A percentile compares a stretch with the other conserved stretches of the same genome.
Evolutionary conservation across 2,113 vertebrate species (phyloP).

Genomic region (Empidonax alnorum): DNA sequence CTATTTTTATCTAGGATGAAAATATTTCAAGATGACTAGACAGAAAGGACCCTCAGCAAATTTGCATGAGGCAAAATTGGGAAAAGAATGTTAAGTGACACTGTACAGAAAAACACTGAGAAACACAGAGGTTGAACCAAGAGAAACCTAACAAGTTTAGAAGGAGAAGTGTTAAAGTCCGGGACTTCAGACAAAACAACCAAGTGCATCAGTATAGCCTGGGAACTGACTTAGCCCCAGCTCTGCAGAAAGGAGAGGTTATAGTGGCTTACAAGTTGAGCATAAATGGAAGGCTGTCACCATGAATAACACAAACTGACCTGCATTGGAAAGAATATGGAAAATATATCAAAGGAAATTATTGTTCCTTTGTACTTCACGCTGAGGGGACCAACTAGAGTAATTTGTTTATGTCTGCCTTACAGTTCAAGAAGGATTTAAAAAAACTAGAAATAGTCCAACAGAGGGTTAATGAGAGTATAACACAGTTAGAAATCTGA

Average conservation of each 20-base stretch:
- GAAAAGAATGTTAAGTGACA: neutral
- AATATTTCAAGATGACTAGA: neutral
- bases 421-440: neutral
- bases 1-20: neutral
- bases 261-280: neutral
- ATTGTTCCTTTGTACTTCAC: neutral
- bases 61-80: neutral
- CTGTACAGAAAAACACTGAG: neutral
- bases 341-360: neutral
- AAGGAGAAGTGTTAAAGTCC: neutral
- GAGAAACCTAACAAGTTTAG: neutral
- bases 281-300: neutral
- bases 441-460: neutral
- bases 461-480: neutral
- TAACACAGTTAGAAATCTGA: neutral
- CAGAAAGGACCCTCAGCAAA: neutral
- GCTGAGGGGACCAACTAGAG: neutral
- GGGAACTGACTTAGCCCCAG: neutral
- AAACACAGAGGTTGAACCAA: neutral
- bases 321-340: neutral
- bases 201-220: neutral
- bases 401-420: neutral
- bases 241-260: neutral
- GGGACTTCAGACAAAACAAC: neutral
- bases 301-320: neutral